Conservation (phyloP, 2,113 vertebrate species). For the Podarcis muralis region DNA sequence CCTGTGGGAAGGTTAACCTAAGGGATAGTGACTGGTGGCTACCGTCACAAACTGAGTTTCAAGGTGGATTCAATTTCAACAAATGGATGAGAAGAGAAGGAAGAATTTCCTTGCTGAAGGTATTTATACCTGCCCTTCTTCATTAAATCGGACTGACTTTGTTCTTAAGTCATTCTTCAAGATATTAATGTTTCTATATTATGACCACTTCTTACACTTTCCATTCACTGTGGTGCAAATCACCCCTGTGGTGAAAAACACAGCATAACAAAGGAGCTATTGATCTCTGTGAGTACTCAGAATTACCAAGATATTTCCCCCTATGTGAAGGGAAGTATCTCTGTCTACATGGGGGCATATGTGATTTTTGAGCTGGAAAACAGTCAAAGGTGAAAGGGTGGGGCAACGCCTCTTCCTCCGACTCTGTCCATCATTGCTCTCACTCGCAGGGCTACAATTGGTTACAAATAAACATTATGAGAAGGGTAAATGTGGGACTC, state of each 20-base stretch:
- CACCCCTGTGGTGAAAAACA: neutral
- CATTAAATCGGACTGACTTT: neutral
- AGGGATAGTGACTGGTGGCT: too few relatives aligned
- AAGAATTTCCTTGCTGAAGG: neutral
- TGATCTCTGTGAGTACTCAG: neutral
- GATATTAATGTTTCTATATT: neutral
- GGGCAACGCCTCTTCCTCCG: neutral
- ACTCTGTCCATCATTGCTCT: neutral
- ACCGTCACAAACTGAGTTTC: too few relatives aligned
- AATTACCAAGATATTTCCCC: neutral
- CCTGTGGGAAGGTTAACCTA: too few relatives aligned
- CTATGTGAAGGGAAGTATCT: neutral
- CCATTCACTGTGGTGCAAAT: neutral
- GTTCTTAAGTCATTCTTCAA: neutral
- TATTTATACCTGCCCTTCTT: neutral
- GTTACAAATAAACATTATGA: neutral
- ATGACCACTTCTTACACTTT: neutral
- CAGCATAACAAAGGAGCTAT: neutral
- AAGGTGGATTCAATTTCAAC: neutral
- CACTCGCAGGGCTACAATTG: neutral
- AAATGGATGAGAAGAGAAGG: neutral
- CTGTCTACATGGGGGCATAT: neutral
- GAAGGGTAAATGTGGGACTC: neutral
- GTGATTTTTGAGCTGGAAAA: neutral
- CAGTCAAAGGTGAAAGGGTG: neutral